These are phyloP conservation scores for Protobothrops mucrosquamatus DNA, from an alignment of 2,113 vertebrate species.

Conservation along the genomic window DNA sequence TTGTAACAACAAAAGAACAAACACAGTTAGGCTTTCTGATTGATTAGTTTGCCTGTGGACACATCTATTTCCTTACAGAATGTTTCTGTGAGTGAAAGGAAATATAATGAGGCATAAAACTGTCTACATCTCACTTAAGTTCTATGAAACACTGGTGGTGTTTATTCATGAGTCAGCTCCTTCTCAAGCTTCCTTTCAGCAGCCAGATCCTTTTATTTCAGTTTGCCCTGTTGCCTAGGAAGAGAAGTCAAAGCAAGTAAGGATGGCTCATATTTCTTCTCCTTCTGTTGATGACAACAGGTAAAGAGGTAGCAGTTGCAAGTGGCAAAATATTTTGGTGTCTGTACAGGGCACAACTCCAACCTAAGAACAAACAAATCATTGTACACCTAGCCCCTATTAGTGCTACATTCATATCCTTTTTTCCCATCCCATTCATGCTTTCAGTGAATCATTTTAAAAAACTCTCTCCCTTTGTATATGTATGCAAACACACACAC, in stretches of 20 bases:
- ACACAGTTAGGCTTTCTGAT: not conserved
- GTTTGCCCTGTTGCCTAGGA: not conserved
- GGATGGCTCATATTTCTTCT: not conserved
- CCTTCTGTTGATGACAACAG: not conserved
- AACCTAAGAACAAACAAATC: not conserved
- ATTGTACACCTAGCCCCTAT: not conserved
- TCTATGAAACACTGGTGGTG: not conserved
- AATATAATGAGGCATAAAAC: not conserved
- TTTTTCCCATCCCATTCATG: not conserved
- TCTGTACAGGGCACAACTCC: not conserved
- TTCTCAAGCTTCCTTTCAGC: not conserved
- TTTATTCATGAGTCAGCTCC: constrained; percentile 1
- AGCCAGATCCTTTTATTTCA: not conserved
- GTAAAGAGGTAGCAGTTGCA: not conserved
- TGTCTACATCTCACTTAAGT: constrained; percentile 19
- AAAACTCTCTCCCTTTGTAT: not conserved
- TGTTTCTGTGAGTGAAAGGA: not conserved
- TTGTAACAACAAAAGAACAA: not conserved
- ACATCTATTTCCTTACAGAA: not conserved
- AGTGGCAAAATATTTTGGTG: not conserved
- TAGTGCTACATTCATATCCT: not conserved
- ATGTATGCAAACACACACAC: not conserved
- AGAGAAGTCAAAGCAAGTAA: not conserved
- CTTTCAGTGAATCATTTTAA: not conserved
- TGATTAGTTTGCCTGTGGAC: constrained; percentile 1